Evolutionary conservation across 2,797 vertebrate genomes (phyloP), one percentile per base, ranked within the genome.

Genomic region (Eleutherodactylus coqui): DNA sequence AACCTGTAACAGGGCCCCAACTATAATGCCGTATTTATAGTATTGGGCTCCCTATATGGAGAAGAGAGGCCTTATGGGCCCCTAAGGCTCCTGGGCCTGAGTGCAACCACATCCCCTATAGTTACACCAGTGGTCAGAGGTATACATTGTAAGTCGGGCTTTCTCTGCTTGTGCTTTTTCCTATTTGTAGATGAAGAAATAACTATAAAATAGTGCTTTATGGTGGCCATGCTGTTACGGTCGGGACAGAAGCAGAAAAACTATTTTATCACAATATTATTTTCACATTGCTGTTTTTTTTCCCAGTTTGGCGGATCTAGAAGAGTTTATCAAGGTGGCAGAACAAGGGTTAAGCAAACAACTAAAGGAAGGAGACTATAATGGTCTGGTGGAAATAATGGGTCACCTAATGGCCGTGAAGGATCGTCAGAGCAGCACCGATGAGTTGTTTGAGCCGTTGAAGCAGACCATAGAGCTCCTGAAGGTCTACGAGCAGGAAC

Each of bases 401-500:
- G 96, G 95, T 89, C 95, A 97, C 60, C 93, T 99, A 34, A 89
- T 96, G 93, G 95, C 96, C 0, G 90, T 98, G 24, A 99, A 97
- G 89, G 96, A 98, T 60, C 94, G 96, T 36, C 97, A 95, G 47
- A 90, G 76, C 29, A 89, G 84, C 88, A 96, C 96, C 0, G 96
- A 99, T 75, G 93, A 94, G 89, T 96, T 99, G 96, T 99, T 99
- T 89, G 96, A 97, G 89, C 97, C 97, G 7, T 91, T 99, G 86
- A 96, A 96, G 86, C 95, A 98, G 88, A 98, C 96, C 21, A 93
- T 97, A 0, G 93, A 96, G 53, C 91, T 99, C 75, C 93, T 99
- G 89, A 97, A 94, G 90, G 89, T 89, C 0, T 98, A 99, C 0
- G 94, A 96, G 67, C 97, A 99, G 87, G 95, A 97, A 62, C 90